phyloP scores from a whole-genome alignment of 1,140 invertebrate genomes.

The Apis florea region DNA sequence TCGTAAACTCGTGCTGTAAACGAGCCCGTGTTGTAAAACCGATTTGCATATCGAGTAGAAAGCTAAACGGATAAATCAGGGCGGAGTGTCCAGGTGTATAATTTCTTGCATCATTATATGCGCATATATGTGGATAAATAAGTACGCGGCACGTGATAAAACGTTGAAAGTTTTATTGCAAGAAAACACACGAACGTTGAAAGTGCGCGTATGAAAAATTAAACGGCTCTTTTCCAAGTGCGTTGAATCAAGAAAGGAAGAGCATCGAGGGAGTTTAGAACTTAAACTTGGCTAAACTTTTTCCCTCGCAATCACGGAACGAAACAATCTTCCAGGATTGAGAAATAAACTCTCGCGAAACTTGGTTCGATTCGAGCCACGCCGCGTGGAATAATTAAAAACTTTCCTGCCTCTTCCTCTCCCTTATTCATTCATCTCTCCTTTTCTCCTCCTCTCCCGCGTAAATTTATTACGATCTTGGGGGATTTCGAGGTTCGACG shows the following conservation, averaged over 20 bases:
- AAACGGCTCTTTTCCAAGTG: neutral
- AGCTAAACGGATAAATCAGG: conserved; percentile 35
- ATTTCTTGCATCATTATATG: conserved; percentile 17
- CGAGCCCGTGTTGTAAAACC: conserved; percentile 28
- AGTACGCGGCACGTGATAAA: neutral
- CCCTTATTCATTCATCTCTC: no score
- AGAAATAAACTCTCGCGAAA: neutral
- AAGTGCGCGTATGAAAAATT: neutral
- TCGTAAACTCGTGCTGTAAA: neutral
- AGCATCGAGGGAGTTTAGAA: neutral
- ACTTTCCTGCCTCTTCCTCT: neutral
- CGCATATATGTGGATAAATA: neutral
- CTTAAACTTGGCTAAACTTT: neutral
- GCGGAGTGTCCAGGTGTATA: conserved; percentile 2
- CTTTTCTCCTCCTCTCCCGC: no score
- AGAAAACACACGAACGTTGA: neutral
- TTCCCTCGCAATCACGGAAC: neutral
- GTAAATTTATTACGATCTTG: no score
- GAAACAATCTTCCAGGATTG: neutral
- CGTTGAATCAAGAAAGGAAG: no score
- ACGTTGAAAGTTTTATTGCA: neutral
- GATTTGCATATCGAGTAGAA: conserved; percentile 44
- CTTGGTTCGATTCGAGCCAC: neutral
- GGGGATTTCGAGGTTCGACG: no score
- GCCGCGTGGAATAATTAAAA: conserved; percentile 6